These are phyloP conservation scores for Scomber scombrus DNA, from an alignment of 2,113 vertebrate species.

Conservation along the genomic window DNA sequence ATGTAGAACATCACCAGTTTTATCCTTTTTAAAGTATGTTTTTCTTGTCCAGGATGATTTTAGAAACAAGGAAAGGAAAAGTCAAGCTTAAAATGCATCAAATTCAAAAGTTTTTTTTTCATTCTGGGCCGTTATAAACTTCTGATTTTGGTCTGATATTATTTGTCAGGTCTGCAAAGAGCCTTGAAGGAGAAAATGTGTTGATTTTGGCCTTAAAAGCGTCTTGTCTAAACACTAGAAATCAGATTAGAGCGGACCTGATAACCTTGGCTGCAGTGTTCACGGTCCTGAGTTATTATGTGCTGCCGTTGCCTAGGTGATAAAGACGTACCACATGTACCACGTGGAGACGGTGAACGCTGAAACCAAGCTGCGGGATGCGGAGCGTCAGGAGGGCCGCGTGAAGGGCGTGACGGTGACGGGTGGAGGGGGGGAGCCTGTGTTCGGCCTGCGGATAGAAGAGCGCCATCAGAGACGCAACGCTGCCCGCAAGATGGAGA, in stretches of 20 bases:
- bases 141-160: not conserved
- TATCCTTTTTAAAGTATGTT: no score
- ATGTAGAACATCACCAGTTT: no score
- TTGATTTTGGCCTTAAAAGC: constrained; percentile 26
- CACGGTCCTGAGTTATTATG: no score
- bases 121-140: not conserved
- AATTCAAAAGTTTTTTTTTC: not conserved
- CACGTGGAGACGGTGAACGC: constrained; percentile 95
- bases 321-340: constrained; percentile 99
- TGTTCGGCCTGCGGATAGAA: constrained; percentile 95
- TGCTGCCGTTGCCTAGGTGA: constrained; percentile 87
- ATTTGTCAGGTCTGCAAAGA: not conserved
- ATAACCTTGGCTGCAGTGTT: not conserved
- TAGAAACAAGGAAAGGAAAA: not conserved
- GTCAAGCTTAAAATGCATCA: no score
- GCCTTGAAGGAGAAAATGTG: not conserved
- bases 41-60: not conserved
- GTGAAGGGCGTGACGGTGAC: constrained; percentile 81
- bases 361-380: constrained; percentile 96
- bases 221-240: constrained; percentile 5
- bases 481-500: constrained; percentile 99
- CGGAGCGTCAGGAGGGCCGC: constrained; percentile 97
- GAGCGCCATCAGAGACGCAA: constrained; percentile 97
- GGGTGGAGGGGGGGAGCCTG: constrained; percentile 90
- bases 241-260: not conserved